Conservation (phyloP, 2,797 vertebrate species). For the Kryptopterus vitreolus region DNA sequence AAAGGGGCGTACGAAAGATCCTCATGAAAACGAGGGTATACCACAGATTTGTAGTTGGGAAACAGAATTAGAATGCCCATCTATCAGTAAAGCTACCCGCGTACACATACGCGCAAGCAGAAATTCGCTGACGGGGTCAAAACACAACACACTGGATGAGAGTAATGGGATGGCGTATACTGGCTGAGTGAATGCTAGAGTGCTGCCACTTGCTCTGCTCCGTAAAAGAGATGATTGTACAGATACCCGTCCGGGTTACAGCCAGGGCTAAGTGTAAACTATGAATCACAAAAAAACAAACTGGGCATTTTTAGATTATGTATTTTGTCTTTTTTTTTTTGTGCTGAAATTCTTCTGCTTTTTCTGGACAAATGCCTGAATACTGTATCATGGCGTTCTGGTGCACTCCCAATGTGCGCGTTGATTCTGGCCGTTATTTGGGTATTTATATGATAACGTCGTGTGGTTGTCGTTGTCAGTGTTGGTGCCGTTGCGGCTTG, state of each 20-base stretch:
- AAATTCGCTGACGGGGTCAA: conserved; percentile 75
- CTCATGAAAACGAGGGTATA: conserved; percentile 55
- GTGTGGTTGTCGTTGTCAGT: conserved; percentile 15
- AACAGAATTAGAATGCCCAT: conserved; percentile 57
- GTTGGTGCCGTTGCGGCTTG: conserved; percentile 12
- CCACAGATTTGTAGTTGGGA: conserved; percentile 56
- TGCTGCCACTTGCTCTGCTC: conserved; percentile 48
- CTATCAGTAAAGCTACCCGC: conserved; percentile 60
- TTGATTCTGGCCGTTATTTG: not conserved
- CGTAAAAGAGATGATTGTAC: conserved; percentile 33
- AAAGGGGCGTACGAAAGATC: conserved; percentile 47
- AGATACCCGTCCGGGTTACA: conserved; percentile 7
- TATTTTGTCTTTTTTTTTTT: not conserved
- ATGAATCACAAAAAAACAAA: conserved; percentile 27
- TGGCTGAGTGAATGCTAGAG: conserved; percentile 76
- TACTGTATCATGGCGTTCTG: conserved; percentile 4
- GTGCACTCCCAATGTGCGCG: not conserved
- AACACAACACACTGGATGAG: conserved; percentile 77
- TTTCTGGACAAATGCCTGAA: not conserved
- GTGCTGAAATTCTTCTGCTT: not conserved
- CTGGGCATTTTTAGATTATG: not conserved
- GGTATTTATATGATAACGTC: not conserved
- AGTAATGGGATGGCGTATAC: conserved; percentile 73
- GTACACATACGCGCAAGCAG: conserved; percentile 60
- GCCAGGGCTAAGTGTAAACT: not conserved